Percentiles rank a stretch among this genome's conserved stretches.
Evolutionary conservation across 92 coral and sea anemone genomes (phyloP).

Genomic region (Paragorgia papillata): DNA sequence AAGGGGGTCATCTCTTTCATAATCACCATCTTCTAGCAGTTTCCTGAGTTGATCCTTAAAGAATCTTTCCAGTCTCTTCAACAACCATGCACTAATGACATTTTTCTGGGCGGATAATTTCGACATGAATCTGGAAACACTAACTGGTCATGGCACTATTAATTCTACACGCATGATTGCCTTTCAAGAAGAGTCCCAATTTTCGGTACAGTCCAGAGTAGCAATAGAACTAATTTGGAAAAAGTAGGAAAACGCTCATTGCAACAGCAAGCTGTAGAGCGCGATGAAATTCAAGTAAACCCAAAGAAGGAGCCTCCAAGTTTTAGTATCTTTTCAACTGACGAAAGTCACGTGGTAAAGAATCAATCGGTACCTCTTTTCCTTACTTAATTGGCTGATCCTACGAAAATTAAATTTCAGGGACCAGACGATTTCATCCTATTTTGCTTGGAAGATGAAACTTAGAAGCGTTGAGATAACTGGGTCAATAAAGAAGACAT

Average conservation of each 20-base stretch:
- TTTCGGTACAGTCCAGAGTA: neutral
- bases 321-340: neutral
- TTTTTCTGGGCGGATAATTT: slow-evolving; percentile 36
- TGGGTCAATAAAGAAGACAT: neutral
- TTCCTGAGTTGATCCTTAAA: too few species aligned
- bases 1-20: too few species aligned
- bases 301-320: slow-evolving; percentile 15
- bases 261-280: neutral
- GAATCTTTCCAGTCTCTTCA: too few species aligned
- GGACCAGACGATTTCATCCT: neutral
- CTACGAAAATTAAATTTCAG: neutral
- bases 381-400: neutral
- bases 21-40: too few species aligned
- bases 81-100: too few species aligned
- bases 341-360: too few species aligned
- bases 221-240: neutral
- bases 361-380: neutral
- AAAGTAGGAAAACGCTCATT: neutral
- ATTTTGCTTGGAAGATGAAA: slow-evolving; percentile 10
- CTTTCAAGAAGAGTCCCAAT: slow-evolving; percentile 23
- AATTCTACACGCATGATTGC: slow-evolving; percentile 20
- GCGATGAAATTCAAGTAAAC: neutral
- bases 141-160: neutral
- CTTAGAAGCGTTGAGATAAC: neutral
- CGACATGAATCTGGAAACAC: slow-evolving; percentile 23